Percentiles rank a stretch among this genome's conserved stretches.
Evolutionary conservation across 2,888 invertebrate species (phyloP).

Genomic region (Nemotelus nigrinus): DNA sequence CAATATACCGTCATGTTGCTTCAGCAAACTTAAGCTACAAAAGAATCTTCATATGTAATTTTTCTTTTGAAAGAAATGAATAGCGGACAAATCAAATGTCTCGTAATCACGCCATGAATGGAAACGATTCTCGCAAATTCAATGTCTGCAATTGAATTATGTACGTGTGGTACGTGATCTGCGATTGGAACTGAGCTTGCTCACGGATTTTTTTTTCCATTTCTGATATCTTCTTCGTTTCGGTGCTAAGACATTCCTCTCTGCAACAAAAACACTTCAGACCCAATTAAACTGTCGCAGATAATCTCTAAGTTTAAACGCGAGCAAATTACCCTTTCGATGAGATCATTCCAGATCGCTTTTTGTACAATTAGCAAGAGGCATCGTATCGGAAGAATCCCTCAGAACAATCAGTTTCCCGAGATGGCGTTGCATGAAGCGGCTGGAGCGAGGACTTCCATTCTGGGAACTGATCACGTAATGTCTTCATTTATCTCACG

Average conservation of each 20-base stretch:
- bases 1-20: too few relatives aligned
- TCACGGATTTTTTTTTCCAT: conserved; percentile 8
- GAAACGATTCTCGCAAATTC: conserved; percentile 16
- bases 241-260: not conserved
- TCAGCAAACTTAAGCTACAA: too few relatives aligned
- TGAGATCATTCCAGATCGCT: conserved; percentile 41
- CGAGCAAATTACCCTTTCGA: conserved; percentile 38
- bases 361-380: conserved; percentile 30
- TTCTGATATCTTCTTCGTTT: not conserved
- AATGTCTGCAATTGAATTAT: conserved; percentile 10
- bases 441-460: not conserved
- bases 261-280: not conserved
- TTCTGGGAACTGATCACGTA: conserved; percentile 32
- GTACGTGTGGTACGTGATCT: conserved; percentile 18
- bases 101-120: conserved; percentile 24
- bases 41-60: too few relatives aligned
- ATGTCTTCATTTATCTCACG: conserved; percentile 43
- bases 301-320: conserved; percentile 38
- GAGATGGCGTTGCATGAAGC: too few relatives aligned
- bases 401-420: not conserved
- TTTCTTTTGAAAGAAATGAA: not conserved
- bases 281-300: conserved; percentile 13
- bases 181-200: conserved; percentile 20
- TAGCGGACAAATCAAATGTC: not conserved
- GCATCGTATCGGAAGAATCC: not conserved